These are phyloP conservation scores for Ophthalmolycus amberensis DNA, from an alignment of 2,113 vertebrate species.

Conservation along the genomic window DNA sequence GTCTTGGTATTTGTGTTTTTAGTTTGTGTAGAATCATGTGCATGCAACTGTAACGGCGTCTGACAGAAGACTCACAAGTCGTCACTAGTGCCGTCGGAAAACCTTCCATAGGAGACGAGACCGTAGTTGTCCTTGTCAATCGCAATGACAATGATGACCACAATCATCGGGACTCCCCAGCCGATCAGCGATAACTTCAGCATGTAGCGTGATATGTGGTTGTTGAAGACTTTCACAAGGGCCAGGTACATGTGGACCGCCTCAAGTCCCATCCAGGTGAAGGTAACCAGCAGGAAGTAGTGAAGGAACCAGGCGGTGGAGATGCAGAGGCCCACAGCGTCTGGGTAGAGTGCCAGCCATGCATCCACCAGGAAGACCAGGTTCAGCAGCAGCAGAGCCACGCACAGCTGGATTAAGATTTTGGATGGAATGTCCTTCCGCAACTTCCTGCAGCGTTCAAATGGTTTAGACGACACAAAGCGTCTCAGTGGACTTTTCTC, in stretches of 20 bases:
- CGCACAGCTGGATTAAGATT: constrained; percentile 94
- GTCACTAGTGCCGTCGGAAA: constrained; percentile 83
- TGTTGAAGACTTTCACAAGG: constrained; percentile 97
- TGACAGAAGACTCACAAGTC: constrained; percentile 87
- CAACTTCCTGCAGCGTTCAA: constrained; percentile 86
- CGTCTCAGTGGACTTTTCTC: background rate
- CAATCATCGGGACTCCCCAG: constrained; percentile 92
- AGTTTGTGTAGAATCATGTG: background rate
- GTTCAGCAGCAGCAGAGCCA: constrained; percentile 91
- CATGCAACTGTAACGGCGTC: background rate
- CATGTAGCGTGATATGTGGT: constrained; percentile 90
- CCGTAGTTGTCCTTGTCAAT: constrained; percentile 89
- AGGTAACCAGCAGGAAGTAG: constrained; percentile 94
- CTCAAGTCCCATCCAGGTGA: constrained; percentile 99
- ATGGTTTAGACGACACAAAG: constrained; percentile 12
- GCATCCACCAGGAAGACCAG: constrained; percentile 92
- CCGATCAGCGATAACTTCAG: constrained; percentile 92
- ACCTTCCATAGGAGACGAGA: constrained; percentile 86
- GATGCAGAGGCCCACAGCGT: constrained; percentile 87
- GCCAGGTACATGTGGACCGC: constrained; percentile 97
- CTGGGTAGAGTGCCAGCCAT: constrained; percentile 90
- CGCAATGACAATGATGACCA: constrained; percentile 89
- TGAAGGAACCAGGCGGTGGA: constrained; percentile 95
- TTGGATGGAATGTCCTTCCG: constrained; percentile 96
- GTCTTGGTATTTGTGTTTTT: background rate